These are phyloP conservation scores for Rhynchonycteris naso DNA, from an alignment of 2,797 vertebrate genomes.

Conservation along the genomic window DNA sequence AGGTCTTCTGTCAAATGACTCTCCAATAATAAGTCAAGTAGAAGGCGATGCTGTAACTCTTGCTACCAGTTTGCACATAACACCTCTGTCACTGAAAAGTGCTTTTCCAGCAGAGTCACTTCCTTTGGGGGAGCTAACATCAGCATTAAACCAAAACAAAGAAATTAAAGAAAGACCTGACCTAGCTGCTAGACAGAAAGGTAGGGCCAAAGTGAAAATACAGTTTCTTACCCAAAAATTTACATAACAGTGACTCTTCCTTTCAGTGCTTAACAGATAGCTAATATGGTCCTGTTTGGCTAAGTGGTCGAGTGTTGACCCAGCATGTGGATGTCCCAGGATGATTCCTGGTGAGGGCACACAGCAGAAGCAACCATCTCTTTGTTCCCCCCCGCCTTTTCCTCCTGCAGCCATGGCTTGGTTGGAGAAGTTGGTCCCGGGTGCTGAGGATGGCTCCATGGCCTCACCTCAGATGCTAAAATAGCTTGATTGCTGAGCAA, in stretches of 20 bases:
- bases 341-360: no score
- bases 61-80: neutral
- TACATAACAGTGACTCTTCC: neutral
- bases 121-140: slow-evolving; percentile 29
- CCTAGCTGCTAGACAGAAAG: neutral
- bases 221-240: neutral
- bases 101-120: slow-evolving; percentile 32
- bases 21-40: neutral
- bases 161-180: neutral
- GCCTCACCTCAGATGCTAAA: no score
- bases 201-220: slow-evolving; percentile 26
- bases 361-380: no score
- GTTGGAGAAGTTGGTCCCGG: no score
- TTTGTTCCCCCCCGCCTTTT: no score
- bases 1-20: neutral
- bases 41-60: neutral
- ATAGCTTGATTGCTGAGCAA: no score
- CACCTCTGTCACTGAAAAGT: neutral
- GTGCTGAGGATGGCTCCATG: no score
- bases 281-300: neutral
- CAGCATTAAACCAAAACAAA: slow-evolving; percentile 47
- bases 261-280: neutral
- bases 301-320: no score
- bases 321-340: no score
- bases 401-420: no score